Base-by-base conservation (phyloP, 2,888 invertebrate genomes). In the Pasiphila rectangulata region DNA sequence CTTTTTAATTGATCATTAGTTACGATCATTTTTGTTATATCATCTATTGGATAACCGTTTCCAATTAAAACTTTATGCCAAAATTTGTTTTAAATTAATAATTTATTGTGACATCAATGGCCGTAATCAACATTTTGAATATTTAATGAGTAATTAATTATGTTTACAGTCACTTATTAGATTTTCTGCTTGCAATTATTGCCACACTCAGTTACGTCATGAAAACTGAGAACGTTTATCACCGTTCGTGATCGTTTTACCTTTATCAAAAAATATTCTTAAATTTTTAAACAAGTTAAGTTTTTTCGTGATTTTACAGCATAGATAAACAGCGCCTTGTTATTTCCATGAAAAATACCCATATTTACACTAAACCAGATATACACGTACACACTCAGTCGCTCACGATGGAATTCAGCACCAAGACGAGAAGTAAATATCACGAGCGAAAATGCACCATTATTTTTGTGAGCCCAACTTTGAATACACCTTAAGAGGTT, bases 41-140 rank as follows among this genome's bases (percentile, higher is more conserved):
- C 52, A 59, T 36, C 15, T 51, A 40, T 59, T 59, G 51, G 43
- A 38, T 53, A 59, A 59, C 46, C 45, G 41, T 43, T 46, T 45
- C 48, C 24, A 49, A 52, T 30, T 50, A 45, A 45, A 56, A 53
- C 46, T 45, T 47, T 51, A 56, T 50, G 53, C 51, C 20, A 46
- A 49, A 42, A 46, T 56, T 53, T 49, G 40, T 56, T 51, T 43
- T 46, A 46, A 47, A 24, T 35, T 42, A 38, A 52, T 54, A 51
- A 56, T 54, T 59, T 52, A 59, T 52, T 52, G 45, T 54, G 52
- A 54, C 58, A 58, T 48, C 51, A 56, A 50, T 40, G 36, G 46
- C 23, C 34, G 32, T 32, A 41, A 48, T 41, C 30, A 41, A 45
- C 25, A 37, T 44, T 45, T 41, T 7, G 32, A 41, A 41, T 45